Evolutionary conservation across 2,113 vertebrate species (phyloP), one percentile per base, ranked within the genome.

Genomic region (Barbus barbus): DNA sequence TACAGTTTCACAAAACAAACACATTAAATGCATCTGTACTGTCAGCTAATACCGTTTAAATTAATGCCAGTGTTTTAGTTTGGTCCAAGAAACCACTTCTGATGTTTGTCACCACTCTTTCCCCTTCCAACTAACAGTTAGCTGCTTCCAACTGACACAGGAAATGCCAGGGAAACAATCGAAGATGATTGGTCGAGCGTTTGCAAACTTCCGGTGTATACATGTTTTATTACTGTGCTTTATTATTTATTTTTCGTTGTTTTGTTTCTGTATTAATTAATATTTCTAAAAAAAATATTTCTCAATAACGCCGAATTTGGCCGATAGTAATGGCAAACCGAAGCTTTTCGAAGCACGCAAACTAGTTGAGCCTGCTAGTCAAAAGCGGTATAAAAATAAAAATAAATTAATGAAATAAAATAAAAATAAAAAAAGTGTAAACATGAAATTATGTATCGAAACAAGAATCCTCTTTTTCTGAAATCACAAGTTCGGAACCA

Each of bases 71-170:
- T 46, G 20, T 36, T 14, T n/a, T 69, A 74, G 38, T 78, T 67
- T 41, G 65, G 58, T 86, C 71, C 41, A 60, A 82, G 65, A 72
- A 88, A 86, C 24, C 60, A 84, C 73, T 89, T 80, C 36, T 82
- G 28, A 53, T 83, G 80, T 82, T 65, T 74, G 63, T 60, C 67
- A 80, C 11, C 67, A 75, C 7, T 11, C 41, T 3, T 44, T 44
- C 9, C 41, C 41, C 78, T 84, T 79, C 88, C 84, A 88, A 87
- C 88, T 58, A 88, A 81, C 82, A 83, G n/a, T n/a, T n/a, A n/a
- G n/a, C n/a, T n/a, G n/a, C 78, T 84, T 79, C 88, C 84, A 88
- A 87, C 88, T 58, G 89, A 81, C 82, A 83, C 86, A 53, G 89
- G 90, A 90, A 89, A 85, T 63, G 63, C 71, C 83, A 73, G 12